Evolutionary conservation across 2,797 vertebrate species (phyloP), one percentile per base, ranked within the genome.

Genomic region (Microcaecilia unicolor): DNA sequence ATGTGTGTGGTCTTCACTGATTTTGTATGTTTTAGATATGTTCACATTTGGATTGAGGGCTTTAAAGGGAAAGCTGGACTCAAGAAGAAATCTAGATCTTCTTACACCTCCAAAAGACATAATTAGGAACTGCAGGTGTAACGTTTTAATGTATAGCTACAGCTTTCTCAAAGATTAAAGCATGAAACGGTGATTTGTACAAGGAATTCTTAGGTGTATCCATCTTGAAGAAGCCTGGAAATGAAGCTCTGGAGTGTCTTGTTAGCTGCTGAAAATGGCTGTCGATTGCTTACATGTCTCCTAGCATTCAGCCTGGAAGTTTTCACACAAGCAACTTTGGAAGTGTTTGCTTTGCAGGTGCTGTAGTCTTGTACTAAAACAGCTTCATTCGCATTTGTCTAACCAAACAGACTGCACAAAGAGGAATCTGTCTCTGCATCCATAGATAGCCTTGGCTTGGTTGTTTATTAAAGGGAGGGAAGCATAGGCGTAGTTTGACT

Each of bases 231-330:
- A 0, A 14, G 21, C 13, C 3, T 31, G 45, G 37, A 41, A 25
- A 38, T 5, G 2, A 9, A 11, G 10, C 6, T 26, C 25, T 28
- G 28, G 2, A 34, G 47, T 38, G n/a, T n/a, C 41, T 32, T 9
- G 2, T 19, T 23, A n/a, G 29, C 39, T 32, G 28, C 40, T 33
- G 53, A 3, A 61, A 47, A 48, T 51, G 51, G 64, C 49, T 38
- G 14, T 38, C 26, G 13, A 5, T n/a, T 17, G 34, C 42, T 30
- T 3, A 35, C 44, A 9, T 26, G 42, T 65, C 49, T 61, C 48
- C 63, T 69, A 62, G 62, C 51, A 7, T 5, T 25, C 18, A 25
- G 44, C 67, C 66, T 48, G 30, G 55, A 44, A 26, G 10, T 28
- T 48, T 25, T 34, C 28, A 20, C 4, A 12, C 20, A 21, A 24